These are phyloP conservation scores for Thymelicus sylvestris DNA, from an alignment of 2,888 invertebrate genomes.

Conservation along the genomic window DNA sequence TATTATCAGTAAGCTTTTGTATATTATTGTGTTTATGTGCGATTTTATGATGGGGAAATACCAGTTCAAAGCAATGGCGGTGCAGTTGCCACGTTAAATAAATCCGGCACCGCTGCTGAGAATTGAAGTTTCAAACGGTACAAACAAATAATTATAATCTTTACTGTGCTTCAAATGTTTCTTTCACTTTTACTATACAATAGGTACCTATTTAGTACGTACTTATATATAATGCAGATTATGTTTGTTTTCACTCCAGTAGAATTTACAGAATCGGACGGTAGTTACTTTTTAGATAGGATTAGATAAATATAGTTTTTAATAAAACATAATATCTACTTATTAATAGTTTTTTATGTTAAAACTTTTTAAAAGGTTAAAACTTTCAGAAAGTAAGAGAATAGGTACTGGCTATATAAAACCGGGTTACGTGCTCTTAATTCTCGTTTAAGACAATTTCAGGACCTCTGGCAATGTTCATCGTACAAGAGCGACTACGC, in stretches of 20 bases:
- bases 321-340: too few relatives aligned
- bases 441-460: slow-evolving; percentile 41
- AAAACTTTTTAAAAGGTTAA: too few relatives aligned
- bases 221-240: background rate
- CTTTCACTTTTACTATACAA: slow-evolving; percentile 17
- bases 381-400: too few relatives aligned
- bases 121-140: background rate
- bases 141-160: too few relatives aligned
- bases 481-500: slow-evolving; percentile 50
- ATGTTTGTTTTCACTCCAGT: too few relatives aligned
- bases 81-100: background rate
- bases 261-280: too few relatives aligned
- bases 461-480: slow-evolving; percentile 46
- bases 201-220: background rate
- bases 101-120: background rate
- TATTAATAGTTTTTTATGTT: too few relatives aligned
- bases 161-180: too few relatives aligned
- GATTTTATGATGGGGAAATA: slow-evolving; percentile 32
- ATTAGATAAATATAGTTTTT: too few relatives aligned
- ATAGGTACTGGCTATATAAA: too few relatives aligned
- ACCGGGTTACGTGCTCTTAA: slow-evolving; percentile 38
- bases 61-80: slow-evolving; percentile 7
- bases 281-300: too few relatives aligned
- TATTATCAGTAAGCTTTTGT: slow-evolving; percentile 35
- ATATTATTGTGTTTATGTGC: slow-evolving; percentile 23